Percentiles rank a stretch among this genome's conserved stretches.
These are phyloP conservation scores for Tokudaia muenninki DNA, from an alignment of 2,797 vertebrate species.

Conservation along the genomic window DNA sequence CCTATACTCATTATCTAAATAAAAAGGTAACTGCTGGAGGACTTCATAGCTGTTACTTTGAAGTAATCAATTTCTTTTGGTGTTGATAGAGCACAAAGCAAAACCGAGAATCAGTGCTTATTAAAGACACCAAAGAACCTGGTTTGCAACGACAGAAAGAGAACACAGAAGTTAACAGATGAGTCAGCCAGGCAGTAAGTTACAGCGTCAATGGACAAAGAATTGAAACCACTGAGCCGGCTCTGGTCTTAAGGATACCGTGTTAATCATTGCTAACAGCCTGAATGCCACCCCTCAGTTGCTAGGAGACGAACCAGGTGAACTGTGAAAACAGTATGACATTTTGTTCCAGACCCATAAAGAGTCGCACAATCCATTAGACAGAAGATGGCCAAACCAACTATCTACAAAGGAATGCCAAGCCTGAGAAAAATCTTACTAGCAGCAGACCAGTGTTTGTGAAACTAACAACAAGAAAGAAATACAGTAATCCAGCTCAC, in stretches of 20 bases:
- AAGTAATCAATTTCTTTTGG: neutral
- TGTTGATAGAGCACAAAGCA: neutral
- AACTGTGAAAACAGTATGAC: conserved; percentile 34
- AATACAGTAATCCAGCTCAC: neutral
- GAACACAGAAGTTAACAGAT: conserved; percentile 39
- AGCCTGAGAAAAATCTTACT: neutral
- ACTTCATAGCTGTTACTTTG: neutral
- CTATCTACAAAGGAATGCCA: neutral
- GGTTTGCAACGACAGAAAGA: conserved; percentile 6
- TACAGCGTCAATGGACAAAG: neutral
- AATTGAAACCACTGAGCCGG: neutral
- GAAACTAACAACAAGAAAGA: conserved; percentile 4
- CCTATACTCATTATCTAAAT: neutral
- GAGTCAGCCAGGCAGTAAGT: conserved; percentile 52
- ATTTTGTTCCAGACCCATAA: conserved; percentile 32
- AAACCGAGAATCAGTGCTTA: conserved; percentile 32
- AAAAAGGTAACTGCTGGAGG: neutral
- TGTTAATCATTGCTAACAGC: neutral
- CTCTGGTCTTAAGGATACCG: neutral
- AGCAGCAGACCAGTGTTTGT: neutral
- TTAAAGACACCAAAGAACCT: conserved; percentile 16
- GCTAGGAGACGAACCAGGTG: conserved; percentile 29
- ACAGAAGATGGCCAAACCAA: conserved; percentile 6
- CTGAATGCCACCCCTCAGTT: neutral
- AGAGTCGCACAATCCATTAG: neutral